Evolutionary conservation across 2,888 invertebrate genomes (phyloP), one percentile per base, ranked within the genome.

Genomic region (Sipha maydis): DNA sequence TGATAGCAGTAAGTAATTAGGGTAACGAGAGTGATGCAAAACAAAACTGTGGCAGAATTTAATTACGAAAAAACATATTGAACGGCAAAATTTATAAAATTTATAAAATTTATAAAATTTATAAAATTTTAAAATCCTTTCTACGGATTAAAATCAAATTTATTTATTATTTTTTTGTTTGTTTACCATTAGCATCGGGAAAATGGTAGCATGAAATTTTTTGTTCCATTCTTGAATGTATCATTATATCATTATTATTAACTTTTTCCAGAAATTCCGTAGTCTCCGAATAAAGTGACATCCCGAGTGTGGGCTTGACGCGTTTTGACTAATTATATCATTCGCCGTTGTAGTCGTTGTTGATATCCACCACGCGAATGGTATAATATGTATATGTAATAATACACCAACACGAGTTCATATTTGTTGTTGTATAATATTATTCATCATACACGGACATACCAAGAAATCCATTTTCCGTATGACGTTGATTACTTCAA

Each of bases 291-390:
- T 19, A 67, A 14, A 48, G n/a, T 21, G 48, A 79, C 34, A 34
- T 34, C 56, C 56, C 7, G 25, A 56, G 34, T 56, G 31, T 79
- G 38, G n/a, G 21, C 61, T 61, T 61, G 38, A 61, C n/a, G n/a
- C n/a, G 61, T 67, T 38, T 61, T 61, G 80, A 80, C 38, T 80
- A 80, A 80, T 80, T 61, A 38, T 34, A 61, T 61, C 34, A 56
- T 79, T 79, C 34, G 54, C 31, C 5, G 8, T 61, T 31, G 14
- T 34, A 28, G 48, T 80, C 19, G 34, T 67, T 34, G 34, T 67
- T 34, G 38, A 61, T 61, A 38, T 78, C 54, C 54, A 25, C 41
- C 54, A 31, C 25, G 28, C 34, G 4, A 54, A 28, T 48, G 48
- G 48, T 48, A 48, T 14, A 14, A 48, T 48, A 48, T 48, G 9